phyloP scores from a whole-genome alignment of 2,113 vertebrate genomes.

The Saccopteryx bilineata region DNA sequence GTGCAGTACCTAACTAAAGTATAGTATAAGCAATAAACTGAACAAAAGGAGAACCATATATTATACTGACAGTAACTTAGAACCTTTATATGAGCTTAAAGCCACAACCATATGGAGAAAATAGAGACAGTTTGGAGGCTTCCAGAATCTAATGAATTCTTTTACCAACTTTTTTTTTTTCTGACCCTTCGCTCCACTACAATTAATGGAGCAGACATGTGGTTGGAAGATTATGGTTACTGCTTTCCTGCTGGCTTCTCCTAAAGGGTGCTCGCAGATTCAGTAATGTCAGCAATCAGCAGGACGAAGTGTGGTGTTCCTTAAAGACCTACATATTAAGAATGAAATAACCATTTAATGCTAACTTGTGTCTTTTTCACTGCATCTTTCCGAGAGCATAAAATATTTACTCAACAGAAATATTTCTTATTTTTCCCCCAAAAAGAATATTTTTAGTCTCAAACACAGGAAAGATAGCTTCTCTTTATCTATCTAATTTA shows the following conservation, averaged over 20 bases:
- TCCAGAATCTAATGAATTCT: neutral
- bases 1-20: neutral
- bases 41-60: slow-evolving; percentile 26
- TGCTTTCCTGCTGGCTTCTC: neutral
- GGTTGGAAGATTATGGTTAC: neutral
- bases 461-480: neutral
- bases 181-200: neutral
- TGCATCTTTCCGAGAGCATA: neutral
- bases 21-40: neutral
- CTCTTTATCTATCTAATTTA: neutral
- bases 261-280: neutral
- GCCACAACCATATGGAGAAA: neutral
- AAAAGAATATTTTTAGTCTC: neutral
- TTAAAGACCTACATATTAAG: neutral
- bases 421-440: neutral
- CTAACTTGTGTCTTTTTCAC: neutral
- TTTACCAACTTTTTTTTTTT: neutral
- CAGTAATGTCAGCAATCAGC: neutral
- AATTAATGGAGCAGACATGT: neutral
- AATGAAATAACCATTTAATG: neutral
- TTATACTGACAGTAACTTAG: neutral
- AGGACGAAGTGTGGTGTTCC: neutral
- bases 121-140: neutral
- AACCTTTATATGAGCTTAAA: neutral
- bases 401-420: neutral